Conservation (phyloP, 2,888 invertebrate species). For the Drosophila yooni region DNA sequence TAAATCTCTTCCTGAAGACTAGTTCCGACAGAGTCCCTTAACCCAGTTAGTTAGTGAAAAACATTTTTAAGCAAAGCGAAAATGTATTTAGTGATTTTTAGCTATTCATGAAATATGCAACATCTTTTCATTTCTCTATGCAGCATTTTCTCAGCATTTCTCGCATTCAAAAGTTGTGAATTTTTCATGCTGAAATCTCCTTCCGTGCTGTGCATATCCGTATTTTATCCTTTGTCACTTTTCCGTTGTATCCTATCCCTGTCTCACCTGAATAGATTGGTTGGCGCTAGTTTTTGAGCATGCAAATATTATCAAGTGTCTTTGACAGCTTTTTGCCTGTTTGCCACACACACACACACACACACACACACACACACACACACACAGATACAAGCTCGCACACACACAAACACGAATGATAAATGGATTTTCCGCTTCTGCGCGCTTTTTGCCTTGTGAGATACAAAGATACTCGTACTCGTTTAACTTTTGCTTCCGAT, state of each 20-base stretch:
- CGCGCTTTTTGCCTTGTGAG: constrained; percentile 28
- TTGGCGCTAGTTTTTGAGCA: constrained; percentile 44
- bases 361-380: no score
- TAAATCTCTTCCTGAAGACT: neutral
- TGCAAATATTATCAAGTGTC: constrained; percentile 60
- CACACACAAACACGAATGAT: constrained; percentile 47
- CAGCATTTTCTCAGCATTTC: neutral
- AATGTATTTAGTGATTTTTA: neutral
- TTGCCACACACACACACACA: constrained; percentile 7
- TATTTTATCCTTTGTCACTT: constrained; percentile 6
- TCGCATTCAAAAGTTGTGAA: neutral
- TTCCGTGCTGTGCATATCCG: neutral
- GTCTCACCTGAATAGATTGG: constrained; percentile 28
- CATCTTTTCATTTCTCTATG: neutral
- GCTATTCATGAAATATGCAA: neutral
- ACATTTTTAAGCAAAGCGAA: neutral
- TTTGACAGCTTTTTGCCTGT: constrained; percentile 40
- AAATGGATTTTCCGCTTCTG: constrained; percentile 68
- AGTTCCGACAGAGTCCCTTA: neutral
- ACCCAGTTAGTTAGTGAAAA: neutral
- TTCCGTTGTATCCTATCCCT: constrained; percentile 2
- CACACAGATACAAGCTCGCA: neutral
- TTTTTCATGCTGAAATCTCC: constrained; percentile 5
- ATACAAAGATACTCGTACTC: constrained; percentile 21
- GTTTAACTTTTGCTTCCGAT: constrained; percentile 30